Evolutionary conservation across 2,113 vertebrate species (phyloP).

Genomic region (Centropristis striata): DNA sequence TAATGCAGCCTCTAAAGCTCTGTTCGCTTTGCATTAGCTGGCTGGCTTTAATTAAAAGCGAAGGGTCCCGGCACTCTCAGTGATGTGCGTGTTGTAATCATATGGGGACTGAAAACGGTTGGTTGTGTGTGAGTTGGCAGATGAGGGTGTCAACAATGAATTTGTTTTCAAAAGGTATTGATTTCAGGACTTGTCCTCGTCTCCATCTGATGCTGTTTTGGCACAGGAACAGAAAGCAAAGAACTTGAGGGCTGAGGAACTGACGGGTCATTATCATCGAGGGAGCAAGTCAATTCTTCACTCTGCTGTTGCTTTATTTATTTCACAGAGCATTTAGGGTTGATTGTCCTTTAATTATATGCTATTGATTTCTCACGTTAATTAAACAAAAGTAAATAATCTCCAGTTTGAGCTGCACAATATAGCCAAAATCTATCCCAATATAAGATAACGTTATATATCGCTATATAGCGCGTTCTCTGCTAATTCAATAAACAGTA

Average conservation of each 20-base stretch:
- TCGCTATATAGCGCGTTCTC: no score
- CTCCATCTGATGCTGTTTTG: slow-evolving; percentile 33
- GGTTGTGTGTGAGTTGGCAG: slow-evolving; percentile 16
- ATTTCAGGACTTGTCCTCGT: slow-evolving; percentile 46
- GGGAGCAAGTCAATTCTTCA: background rate
- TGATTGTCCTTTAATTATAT: background rate
- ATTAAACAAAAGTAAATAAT: background rate
- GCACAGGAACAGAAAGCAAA: slow-evolving; percentile 18
- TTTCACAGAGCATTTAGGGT: background rate
- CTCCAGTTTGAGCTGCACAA: background rate
- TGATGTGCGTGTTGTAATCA: slow-evolving; percentile 35
- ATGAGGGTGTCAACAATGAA: slow-evolving; percentile 35
- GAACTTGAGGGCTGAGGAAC: slow-evolving; percentile 13
- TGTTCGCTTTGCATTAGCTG: slow-evolving; percentile 57
- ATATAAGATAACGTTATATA: no score
- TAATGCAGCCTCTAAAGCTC: slow-evolving; percentile 50
- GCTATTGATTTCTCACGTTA: background rate
- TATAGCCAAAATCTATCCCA: no score
- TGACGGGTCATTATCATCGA: slow-evolving; percentile 1
- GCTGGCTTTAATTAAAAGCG: slow-evolving; percentile 72
- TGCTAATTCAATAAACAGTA: no score
- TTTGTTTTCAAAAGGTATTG: slow-evolving; percentile 63
- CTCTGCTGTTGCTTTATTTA: background rate
- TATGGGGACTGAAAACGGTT: background rate
- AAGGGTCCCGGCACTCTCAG: slow-evolving; percentile 28